Conservation (phyloP, 1,140 invertebrate genomes). For the Branchinecta lindahli region DNA sequence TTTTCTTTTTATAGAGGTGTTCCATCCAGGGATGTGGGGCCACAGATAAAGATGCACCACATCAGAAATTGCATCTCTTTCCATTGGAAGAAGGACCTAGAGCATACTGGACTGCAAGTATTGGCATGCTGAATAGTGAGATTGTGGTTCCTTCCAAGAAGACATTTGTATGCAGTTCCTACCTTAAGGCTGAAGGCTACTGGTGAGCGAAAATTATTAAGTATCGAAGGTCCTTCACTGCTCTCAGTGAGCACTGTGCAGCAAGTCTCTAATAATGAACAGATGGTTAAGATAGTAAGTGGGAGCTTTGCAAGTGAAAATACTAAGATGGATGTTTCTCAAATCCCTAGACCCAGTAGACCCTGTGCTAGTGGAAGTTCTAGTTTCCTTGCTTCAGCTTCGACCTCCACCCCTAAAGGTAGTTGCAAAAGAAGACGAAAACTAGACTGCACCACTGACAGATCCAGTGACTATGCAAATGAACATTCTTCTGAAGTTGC, state of each 20-base stretch:
- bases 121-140: neutral
- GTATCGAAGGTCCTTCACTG: neutral
- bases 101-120: neutral
- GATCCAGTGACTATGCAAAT: too few species aligned
- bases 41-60: neutral
- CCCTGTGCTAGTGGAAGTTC: too few species aligned
- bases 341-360: too few species aligned
- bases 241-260: neutral
- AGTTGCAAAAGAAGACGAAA: too few species aligned
- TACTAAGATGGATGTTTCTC: too few species aligned
- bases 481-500: too few species aligned
- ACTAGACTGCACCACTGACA: too few species aligned
- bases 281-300: too few species aligned
- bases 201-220: neutral
- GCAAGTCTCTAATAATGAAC: neutral
- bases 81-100: neutral
- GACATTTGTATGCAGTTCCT: neutral
- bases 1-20: neutral
- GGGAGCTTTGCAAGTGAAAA: too few species aligned
- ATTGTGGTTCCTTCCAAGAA: neutral
- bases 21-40: neutral
- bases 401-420: too few species aligned
- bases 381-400: too few species aligned
- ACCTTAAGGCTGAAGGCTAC: neutral
- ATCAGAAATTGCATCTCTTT: neutral